These are phyloP conservation scores for Griposia aprilina DNA, from an alignment of 2,888 invertebrate species.

Conservation along the genomic window DNA sequence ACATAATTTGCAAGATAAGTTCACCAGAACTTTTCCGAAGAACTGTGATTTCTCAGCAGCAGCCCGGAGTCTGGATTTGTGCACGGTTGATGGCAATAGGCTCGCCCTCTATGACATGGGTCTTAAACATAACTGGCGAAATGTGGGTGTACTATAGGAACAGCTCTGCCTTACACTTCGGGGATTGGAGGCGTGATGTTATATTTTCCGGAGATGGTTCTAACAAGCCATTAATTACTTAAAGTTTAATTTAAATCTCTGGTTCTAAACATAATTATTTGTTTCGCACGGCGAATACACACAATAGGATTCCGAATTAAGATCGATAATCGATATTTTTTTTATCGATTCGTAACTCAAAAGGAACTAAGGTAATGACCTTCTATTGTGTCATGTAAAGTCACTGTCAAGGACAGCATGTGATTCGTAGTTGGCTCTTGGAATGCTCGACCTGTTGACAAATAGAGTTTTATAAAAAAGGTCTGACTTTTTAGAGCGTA, in stretches of 20 bases:
- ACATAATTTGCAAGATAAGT: too few species aligned
- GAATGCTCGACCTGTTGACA: not conserved
- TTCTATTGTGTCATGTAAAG: conserved; percentile 20
- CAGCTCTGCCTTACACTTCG: too few species aligned
- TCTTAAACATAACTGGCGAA: too few species aligned
- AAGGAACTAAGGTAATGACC: conserved; percentile 46
- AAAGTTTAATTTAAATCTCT: conserved; percentile 21
- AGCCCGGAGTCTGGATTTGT: too few species aligned
- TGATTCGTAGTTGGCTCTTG: not conserved
- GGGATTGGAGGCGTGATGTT: too few species aligned
- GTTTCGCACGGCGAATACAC: conserved; percentile 13
- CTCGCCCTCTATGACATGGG: too few species aligned
- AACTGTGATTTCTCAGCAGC: not conserved
- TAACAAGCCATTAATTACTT: not conserved
- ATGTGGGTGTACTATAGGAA: too few species aligned
- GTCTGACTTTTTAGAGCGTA: not conserved
- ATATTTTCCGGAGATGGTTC: too few species aligned
- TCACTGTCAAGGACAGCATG: conserved; percentile 32
- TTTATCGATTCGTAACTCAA: conserved; percentile 28
- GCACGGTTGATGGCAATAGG: too few species aligned
- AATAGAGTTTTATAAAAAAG: not conserved
- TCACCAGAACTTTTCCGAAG: too few species aligned
- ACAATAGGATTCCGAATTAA: conserved; percentile 47
- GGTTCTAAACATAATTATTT: conserved; percentile 13
- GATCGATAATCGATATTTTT: conserved; percentile 49